Percentiles rank a stretch among this genome's conserved stretches.
Conservation (phyloP, 2,113 vertebrate species). For the Vanacampus margaritifer region DNA sequence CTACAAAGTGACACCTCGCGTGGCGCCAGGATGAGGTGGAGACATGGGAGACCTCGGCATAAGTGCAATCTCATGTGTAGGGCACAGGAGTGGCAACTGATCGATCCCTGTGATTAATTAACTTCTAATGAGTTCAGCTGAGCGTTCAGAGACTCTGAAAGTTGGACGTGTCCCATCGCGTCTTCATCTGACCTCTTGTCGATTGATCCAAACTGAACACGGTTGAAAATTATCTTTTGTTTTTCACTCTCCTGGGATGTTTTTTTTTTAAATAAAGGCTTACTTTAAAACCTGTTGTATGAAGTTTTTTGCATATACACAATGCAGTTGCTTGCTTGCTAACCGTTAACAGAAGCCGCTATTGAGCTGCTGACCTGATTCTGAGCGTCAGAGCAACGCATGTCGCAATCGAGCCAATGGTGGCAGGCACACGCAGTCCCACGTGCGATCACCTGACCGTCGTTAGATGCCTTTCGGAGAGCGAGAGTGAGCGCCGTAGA, state of each 20-base stretch:
- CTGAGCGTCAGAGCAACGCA: conserved; percentile 17
- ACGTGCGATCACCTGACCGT: conserved; percentile 45
- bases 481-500: conserved; percentile 31
- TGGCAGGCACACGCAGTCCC: conserved; percentile 25
- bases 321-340: too few relatives aligned
- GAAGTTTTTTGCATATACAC: conserved; percentile 2
- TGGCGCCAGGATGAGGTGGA: conserved; percentile 44
- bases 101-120: conserved; percentile 78
- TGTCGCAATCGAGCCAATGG: conserved; percentile 13
- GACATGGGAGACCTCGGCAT: conserved; percentile 35
- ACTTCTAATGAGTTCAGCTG: conserved; percentile 78
- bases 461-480: conserved; percentile 48
- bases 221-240: conserved; percentile 27
- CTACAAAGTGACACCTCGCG: conserved; percentile 36
- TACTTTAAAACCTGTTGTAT: conserved; percentile 7
- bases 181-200: conserved; percentile 35
- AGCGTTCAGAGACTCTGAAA: conserved; percentile 59
- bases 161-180: conserved; percentile 52
- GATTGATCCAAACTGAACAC: conserved; percentile 16
- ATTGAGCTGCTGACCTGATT: conserved; percentile 37
- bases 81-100: conserved; percentile 66
- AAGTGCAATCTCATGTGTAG: conserved; percentile 50
- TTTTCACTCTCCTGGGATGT: conserved; percentile 2
- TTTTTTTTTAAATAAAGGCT: conserved; percentile 6
- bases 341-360: conserved; percentile 12